Evolutionary conservation across 2,113 vertebrate genomes (phyloP).

Genomic region (Danionella cerebrum): DNA sequence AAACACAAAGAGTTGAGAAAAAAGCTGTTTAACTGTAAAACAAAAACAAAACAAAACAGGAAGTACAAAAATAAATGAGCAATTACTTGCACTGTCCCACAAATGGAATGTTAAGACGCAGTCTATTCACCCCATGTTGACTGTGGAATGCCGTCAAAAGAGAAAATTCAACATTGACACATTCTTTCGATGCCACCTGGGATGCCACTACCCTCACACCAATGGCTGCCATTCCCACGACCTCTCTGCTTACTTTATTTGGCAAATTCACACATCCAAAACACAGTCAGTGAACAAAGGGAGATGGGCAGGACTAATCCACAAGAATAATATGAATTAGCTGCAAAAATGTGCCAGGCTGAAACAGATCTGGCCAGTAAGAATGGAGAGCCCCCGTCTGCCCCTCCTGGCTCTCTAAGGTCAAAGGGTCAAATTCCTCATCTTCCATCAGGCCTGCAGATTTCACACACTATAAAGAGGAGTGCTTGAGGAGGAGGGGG

Average conservation of each 20-base stretch:
- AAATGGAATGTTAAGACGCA: neutral
- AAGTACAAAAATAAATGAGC: too few relatives aligned
- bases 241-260: neutral
- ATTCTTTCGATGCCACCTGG: neutral
- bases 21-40: too few relatives aligned
- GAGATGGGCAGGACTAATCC: slow-evolving; percentile 23
- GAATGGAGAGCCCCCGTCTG: slow-evolving; percentile 13
- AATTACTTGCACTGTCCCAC: neutral
- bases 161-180: neutral
- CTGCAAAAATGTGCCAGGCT: slow-evolving; percentile 11
- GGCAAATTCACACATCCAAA: slow-evolving; percentile 9
- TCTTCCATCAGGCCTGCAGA: slow-evolving; percentile 37
- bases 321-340: slow-evolving; percentile 28
- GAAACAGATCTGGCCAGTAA: slow-evolving; percentile 11
- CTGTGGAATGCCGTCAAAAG: slow-evolving; percentile 8
- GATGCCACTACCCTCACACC: neutral
- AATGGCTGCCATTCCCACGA: slow-evolving; percentile 33
- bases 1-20: too few relatives aligned
- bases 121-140: neutral
- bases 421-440: slow-evolving; percentile 41
- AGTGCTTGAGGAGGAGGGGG: neutral
- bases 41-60: too few relatives aligned
- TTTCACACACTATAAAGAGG: slow-evolving; percentile 17
- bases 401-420: slow-evolving; percentile 1
- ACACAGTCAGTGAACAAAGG: slow-evolving; percentile 12